phyloP scores from a whole-genome alignment of 2,113 vertebrate species.

The Hyaena hyaena region DNA sequence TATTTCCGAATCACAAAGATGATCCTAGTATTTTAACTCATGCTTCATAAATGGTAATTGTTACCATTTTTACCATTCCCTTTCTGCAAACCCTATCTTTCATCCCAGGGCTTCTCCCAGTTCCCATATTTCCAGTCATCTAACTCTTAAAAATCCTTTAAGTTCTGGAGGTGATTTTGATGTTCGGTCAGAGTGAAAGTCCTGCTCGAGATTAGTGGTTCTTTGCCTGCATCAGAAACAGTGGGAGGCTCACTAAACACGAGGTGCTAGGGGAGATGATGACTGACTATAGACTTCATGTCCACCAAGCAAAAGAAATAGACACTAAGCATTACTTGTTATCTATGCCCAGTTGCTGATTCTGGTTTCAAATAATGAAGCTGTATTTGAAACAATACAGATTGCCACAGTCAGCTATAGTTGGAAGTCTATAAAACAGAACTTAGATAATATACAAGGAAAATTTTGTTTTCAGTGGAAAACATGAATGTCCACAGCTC shows the following conservation, averaged over 20 bases:
- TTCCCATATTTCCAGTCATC: not conserved
- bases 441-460: not conserved
- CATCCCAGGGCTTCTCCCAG: not conserved
- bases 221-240: not conserved
- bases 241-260: not conserved
- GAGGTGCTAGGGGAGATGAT: not conserved
- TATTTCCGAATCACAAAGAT: not conserved
- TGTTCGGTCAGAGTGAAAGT: too few species aligned
- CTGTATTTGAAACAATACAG: not conserved
- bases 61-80: not conserved
- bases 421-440: not conserved
- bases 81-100: not conserved
- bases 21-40: not conserved
- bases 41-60: not conserved
- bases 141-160: not conserved
- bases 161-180: not conserved
- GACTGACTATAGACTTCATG: not conserved
- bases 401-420: not conserved
- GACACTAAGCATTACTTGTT: not conserved
- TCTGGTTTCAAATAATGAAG: not conserved
- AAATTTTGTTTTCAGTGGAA: not conserved
- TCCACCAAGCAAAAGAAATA: not conserved
- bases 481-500: not conserved
- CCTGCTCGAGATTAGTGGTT: not conserved
- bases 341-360: too few species aligned